Conservation (phyloP, 2,797 vertebrate genomes). For the Myotis planiceps region DNA sequence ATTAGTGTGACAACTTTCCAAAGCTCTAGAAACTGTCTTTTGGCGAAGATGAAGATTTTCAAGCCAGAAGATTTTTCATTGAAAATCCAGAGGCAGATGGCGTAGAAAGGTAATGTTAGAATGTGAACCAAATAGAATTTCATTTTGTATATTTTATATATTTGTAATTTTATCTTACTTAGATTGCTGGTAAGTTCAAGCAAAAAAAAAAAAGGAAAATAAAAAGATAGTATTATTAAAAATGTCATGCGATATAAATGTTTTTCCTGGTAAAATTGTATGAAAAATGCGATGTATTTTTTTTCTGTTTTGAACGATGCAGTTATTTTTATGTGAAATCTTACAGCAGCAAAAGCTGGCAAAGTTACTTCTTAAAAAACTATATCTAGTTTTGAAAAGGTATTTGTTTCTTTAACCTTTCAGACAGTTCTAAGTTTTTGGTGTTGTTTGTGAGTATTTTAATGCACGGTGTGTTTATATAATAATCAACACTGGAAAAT, state of each 20-base stretch:
- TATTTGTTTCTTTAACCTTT: conserved; percentile 50
- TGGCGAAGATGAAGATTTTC: conserved; percentile 70
- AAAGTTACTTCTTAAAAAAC: conserved; percentile 1
- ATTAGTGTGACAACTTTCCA: conserved; percentile 80
- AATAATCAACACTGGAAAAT: conserved; percentile 18
- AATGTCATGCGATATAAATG: neutral
- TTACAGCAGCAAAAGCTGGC: conserved; percentile 28
- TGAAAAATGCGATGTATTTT: conserved; percentile 36
- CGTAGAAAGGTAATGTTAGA: conserved; percentile 84
- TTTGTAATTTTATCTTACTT: conserved; percentile 51
- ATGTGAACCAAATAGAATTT: neutral
- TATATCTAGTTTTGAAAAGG: conserved; percentile 33
- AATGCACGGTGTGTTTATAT: neutral
- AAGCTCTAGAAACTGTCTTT: conserved; percentile 59
- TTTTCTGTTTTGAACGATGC: neutral
- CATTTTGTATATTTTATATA: neutral
- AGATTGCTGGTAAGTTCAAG: neutral
- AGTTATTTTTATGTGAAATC: conserved; percentile 56
- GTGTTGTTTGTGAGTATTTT: neutral
- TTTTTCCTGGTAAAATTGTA: conserved; percentile 56
- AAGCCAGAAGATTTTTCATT: conserved; percentile 79
- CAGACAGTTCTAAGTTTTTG: neutral
- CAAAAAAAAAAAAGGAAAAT: neutral
- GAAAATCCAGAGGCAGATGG: conserved; percentile 79
- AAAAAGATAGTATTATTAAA: neutral